Evolutionary conservation across 2,888 invertebrate genomes (phyloP).

Genomic region (Yponomeuta malinellus): DNA sequence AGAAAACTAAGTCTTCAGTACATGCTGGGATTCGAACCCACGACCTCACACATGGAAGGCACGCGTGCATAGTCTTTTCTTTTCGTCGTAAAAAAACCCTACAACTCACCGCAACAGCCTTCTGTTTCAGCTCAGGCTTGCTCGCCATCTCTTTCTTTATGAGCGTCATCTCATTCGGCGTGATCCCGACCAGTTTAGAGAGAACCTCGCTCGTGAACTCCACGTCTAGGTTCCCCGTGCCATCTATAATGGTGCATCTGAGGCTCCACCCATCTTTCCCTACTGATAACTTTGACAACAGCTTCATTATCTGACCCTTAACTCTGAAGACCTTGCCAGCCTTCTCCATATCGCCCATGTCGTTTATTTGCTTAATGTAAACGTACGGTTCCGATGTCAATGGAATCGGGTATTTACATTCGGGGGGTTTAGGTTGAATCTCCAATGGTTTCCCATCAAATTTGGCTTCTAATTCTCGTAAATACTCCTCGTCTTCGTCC

Average conservation of each 20-base stretch:
- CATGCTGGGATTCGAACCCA: too few relatives aligned
- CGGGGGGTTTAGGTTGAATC: constrained; percentile 19
- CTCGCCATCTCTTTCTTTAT: constrained; percentile 52
- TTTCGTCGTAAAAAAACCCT: too few relatives aligned
- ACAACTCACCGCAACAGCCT: constrained; percentile 40
- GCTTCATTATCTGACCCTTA: constrained; percentile 72
- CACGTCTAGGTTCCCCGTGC: constrained; percentile 70
- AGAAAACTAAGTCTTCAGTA: too few relatives aligned
- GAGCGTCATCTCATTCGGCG: constrained; percentile 60
- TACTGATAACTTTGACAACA: constrained; percentile 73
- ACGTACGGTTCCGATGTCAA: constrained; percentile 52
- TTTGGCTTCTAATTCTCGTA: constrained; percentile 46
- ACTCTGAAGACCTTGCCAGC: constrained; percentile 66
- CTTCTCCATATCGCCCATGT: constrained; percentile 40
- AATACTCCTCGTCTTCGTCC: constrained; percentile 53
- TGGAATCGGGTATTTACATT: constrained; percentile 27
- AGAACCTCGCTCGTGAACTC: constrained; percentile 75
- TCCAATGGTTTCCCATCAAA: constrained; percentile 21
- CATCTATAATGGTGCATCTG: constrained; percentile 74
- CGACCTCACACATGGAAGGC: too few relatives aligned
- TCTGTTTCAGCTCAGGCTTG: constrained; percentile 50
- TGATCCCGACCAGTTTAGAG: constrained; percentile 64
- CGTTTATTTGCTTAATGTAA: constrained; percentile 63
- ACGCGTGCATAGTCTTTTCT: too few relatives aligned
- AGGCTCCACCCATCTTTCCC: constrained; percentile 72